Conservation (phyloP, 2,113 vertebrate species). For the Sitta europaea region DNA sequence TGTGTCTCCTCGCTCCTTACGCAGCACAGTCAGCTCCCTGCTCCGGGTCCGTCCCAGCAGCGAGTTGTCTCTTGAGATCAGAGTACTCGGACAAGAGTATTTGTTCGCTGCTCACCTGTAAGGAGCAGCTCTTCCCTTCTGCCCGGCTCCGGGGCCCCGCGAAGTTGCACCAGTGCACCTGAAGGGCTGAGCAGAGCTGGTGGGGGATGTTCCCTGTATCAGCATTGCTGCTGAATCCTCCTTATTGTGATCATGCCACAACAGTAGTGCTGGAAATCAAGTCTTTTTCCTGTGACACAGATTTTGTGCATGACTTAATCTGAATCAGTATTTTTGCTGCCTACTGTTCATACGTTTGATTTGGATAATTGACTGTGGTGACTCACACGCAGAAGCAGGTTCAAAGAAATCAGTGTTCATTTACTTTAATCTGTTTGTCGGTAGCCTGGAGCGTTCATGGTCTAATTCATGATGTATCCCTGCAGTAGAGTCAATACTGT, state of each 20-base stretch:
- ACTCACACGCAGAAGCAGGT: background rate
- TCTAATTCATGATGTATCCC: background rate
- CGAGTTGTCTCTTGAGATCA: accelerated
- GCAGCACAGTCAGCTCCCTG: background rate
- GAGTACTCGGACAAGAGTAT: background rate
- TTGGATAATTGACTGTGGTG: background rate
- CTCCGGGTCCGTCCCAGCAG: background rate
- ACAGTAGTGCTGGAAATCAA: accelerated
- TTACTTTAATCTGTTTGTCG: background rate
- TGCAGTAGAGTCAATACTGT: background rate
- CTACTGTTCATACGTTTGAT: background rate
- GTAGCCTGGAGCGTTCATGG: background rate
- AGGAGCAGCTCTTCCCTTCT: background rate
- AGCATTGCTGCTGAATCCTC: background rate
- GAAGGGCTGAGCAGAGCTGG: background rate
- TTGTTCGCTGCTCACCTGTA: no score
- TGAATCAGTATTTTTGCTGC: background rate
- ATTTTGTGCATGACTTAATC: background rate
- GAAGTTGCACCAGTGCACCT: accelerated
- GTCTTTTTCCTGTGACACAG: background rate
- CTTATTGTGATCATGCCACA: background rate
- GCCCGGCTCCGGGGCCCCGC: background rate
- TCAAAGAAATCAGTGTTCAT: background rate
- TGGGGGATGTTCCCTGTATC: background rate
- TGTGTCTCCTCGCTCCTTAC: background rate